Evolutionary conservation across 2,113 vertebrate genomes (phyloP), one percentile per base, ranked within the genome.

Genomic region (Dasyurus viverrinus): DNA sequence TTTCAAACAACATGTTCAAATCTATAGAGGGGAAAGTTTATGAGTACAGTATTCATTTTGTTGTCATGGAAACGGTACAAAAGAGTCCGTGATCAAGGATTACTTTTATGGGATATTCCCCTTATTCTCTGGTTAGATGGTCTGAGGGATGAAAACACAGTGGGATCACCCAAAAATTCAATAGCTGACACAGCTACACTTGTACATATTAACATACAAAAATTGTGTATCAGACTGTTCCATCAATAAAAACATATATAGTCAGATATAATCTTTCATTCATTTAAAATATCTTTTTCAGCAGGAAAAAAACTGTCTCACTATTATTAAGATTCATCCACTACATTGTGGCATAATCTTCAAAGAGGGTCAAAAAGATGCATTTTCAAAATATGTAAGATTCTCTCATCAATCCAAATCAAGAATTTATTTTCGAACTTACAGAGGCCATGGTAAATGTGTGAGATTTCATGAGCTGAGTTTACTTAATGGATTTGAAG

Each of bases 401-500:
- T 89, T 55, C 90, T 76, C 84, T 94, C 91, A 89, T 47, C 92
- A 91, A 97, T 89, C 95, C 93, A 93, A 46, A 94, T 53, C 90
- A 96, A 96, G 89, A 90, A 55, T 95, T 94, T 95, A 91, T 94
- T 98, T 96, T 89, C 53, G 90, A 84, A 57, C 92, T 96, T 96
- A 95, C 47, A 95, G 93, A 96, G 91, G 96, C 27, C 94, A 76
- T 50, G 92, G 96, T 95, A 90, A 93, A 97, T 36, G 92, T 91
- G 91, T 97, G 97, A 97, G 96, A 97, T 89, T 97, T 97, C 92
- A 97, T 96, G 89, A 23, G 8, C 57, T 93, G 54, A 27, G 89
- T 50, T 46, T 96, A 95, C 2, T 96, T 96, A 96, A 53, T 42
- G 93, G 90, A 95, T 93, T 93, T 96, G 96, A 97, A 96, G 93